Evolutionary conservation across 2,113 vertebrate species (phyloP), one percentile per base, ranked within the genome.

Genomic region (Eulemur rufifrons): DNA sequence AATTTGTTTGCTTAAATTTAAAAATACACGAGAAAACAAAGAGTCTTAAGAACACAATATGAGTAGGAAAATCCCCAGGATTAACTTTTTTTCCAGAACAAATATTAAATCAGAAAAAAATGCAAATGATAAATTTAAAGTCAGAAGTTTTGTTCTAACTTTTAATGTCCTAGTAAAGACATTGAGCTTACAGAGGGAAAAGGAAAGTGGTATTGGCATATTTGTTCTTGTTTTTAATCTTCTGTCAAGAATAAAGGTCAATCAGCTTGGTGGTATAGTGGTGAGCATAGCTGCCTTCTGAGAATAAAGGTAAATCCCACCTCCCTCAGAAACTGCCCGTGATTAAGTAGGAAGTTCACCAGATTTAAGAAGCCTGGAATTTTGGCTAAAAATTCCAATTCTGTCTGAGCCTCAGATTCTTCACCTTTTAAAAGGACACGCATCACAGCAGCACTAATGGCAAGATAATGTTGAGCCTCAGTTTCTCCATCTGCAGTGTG

Each of bases 261-360:
- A 86, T 32, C 86, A 54, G 54, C 18, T 98, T 98, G 98, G 98
- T 98, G 98, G 98, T 98, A 98, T 98, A 98, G 98, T 98, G 98
- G 98, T 98, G 97, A 98, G 98, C 98, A 98, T 98, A 98, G 98
- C 98, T 98, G 98, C 98, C 98, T 99, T 99, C 98, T 97, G 1
- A 47, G 29, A 86, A n/a, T 74, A 61, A 94, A 89, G 1, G 11
- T 69, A 71, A 95, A 86, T n/a, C 86, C 13, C 8, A 69, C 56
- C 14, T 56, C 21, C 54, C 17, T 91, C 42, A 56, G 45, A 88
- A 85, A 91, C 39, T 34, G 59, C 15, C 42, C 81, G 6, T 54
- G 39, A 3, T 56, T n/a, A 80, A 80, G 20, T 21, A 80, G 13
- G n/a, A 71, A 71, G 25, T 73, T 11, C 54, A 47, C 14, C 45